These are phyloP conservation scores for Acropora tenuis DNA, from an alignment of 64 coral and sea anemone genomes.

Conservation along the genomic window DNA sequence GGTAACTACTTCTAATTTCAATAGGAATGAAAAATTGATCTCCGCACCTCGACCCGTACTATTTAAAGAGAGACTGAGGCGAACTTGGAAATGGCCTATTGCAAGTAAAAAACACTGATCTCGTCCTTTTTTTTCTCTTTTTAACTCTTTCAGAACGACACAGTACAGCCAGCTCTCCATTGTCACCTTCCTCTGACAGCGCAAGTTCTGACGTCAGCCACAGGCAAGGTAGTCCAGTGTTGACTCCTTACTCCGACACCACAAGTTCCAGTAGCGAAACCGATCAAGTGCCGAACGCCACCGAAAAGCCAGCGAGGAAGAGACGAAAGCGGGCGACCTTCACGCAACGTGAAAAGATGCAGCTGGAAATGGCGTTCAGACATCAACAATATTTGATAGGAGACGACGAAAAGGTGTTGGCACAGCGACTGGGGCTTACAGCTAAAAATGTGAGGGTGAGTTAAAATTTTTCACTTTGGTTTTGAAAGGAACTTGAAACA, in stretches of 20 bases:
- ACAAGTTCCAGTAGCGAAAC: neutral
- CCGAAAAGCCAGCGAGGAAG: neutral
- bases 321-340: constrained; percentile 11
- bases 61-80: no score
- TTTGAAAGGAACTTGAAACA: no score
- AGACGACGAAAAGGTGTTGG: neutral
- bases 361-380: neutral
- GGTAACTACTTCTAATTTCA: no score
- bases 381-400: neutral
- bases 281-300: neutral
- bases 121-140: neutral
- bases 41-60: no score
- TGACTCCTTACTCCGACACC: constrained; percentile 9
- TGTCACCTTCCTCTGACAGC: neutral
- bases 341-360: neutral
- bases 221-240: neutral
- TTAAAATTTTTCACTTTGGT: neutral
- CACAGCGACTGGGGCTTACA: neutral
- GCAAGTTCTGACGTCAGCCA: neutral
- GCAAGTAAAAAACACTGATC: no score
- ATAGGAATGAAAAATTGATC: no score
- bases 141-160: neutral
- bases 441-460: neutral
- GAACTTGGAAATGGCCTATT: no score
- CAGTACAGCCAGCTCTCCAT: neutral